phyloP scores from a whole-genome alignment of 2,113 vertebrate species.

The Antechinus stuartii region DNA sequence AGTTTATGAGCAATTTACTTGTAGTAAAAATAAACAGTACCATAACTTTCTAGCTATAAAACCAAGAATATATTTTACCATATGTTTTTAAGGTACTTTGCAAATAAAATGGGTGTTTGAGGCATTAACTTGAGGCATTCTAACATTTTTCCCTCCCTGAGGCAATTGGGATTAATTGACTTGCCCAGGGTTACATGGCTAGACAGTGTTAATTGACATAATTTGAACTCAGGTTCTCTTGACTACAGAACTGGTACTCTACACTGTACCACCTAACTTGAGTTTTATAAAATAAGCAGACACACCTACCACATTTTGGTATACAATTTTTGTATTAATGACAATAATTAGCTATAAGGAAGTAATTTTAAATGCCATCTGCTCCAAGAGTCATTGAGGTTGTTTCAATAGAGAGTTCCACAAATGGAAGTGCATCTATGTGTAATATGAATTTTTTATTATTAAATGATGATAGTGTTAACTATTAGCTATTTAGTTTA shows the following conservation, averaged over 20 bases:
- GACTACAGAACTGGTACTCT: no score
- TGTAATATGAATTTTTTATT: background rate
- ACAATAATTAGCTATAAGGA: background rate
- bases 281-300: background rate
- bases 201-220: no score
- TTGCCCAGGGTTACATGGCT: no score
- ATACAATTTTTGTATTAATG: background rate
- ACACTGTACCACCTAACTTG: background rate
- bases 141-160: no score
- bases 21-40: background rate
- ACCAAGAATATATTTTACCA: no score
- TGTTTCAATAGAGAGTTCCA: background rate
- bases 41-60: background rate
- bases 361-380: background rate
- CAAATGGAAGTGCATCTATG: background rate
- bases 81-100: no score
- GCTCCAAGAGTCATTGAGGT: background rate
- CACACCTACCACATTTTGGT: background rate
- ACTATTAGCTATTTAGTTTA: background rate
- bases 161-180: no score
- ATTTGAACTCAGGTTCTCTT: no score
- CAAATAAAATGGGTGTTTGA: no score
- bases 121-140: no score
- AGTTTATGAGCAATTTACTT: background rate
- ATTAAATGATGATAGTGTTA: background rate